Conservation (phyloP, 1,140 invertebrate genomes). For the Rhopalosiphum maidis region DNA sequence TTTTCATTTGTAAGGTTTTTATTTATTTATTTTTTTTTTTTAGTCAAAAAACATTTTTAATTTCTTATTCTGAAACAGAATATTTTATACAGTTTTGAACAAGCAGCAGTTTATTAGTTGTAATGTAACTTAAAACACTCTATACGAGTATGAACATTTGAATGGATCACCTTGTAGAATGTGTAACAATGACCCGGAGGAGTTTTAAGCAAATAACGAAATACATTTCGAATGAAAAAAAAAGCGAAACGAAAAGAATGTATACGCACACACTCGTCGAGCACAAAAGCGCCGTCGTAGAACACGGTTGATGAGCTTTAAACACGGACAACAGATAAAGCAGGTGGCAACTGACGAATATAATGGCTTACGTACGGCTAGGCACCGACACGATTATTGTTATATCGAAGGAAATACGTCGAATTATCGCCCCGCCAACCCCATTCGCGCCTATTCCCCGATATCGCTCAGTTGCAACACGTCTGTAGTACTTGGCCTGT, state of each 20-base stretch:
- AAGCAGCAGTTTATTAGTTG: neutral
- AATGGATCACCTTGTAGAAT: neutral
- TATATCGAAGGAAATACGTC: slow-evolving; percentile 32
- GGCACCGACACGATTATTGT: slow-evolving; percentile 51
- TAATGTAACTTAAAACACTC: neutral
- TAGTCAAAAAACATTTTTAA: neutral
- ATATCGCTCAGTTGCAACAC: neutral
- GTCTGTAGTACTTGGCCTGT: neutral
- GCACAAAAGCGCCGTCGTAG: neutral
- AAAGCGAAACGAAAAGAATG: neutral
- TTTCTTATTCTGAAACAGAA: neutral
- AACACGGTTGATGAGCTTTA: slow-evolving; percentile 41
- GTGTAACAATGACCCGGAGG: neutral
- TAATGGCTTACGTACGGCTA: slow-evolving; percentile 47
- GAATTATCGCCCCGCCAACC: neutral
- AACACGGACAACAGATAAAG: slow-evolving; percentile 53
- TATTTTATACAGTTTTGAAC: neutral
- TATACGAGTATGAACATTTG: neutral
- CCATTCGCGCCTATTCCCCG: neutral
- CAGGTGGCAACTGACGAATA: slow-evolving; percentile 41
- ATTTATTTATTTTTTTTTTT: neutral
- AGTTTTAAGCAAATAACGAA: neutral
- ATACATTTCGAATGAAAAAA: neutral
- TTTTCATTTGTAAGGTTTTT: neutral
- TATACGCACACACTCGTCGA: neutral